Evolutionary conservation across 2,113 vertebrate genomes (phyloP), one percentile per base, ranked within the genome.

Genomic region (Grammomys surdaster): DNA sequence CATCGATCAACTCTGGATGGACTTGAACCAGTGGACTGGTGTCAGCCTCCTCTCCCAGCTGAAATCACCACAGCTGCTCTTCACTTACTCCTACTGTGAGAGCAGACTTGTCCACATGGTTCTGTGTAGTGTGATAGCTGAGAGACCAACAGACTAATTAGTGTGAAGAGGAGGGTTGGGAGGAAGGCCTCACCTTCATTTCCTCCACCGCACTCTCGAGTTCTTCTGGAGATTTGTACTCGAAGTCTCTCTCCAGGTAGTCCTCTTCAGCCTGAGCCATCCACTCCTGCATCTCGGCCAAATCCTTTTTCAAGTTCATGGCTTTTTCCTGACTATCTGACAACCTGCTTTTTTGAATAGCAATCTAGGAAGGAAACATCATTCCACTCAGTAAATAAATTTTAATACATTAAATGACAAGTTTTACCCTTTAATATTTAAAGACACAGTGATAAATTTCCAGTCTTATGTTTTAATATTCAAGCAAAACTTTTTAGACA

Each of bases 271-370:
- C 99, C 98, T 99, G 99, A 9, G 98, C 95, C 99, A 99, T 99
- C 99, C 99, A 99, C 86, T 99, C 99, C 98, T 99, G 99, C 99
- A 99, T 99, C 99, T 99, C 99, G 5, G 98, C 98, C 99, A 99
- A 98, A 98, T 99, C 99, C 97, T 99, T 99, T 98, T 99, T 99
- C 97, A 99, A 97, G 98, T 99, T 99, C 98, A 98, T 97, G 94
- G 99, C 98, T 98, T 99, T 99, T 98, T 99, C 99, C 96, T 99
- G 99, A 97, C 98, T 99, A 98, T 99, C 99, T 40, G 98, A 98
- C 97, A 99, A 97, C 31, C 97, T 98, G 40, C 99, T 99, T 97
- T 99, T 99, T n/a, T 99, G 99, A 97, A 98, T 98, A 98, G 99
- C 86, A 84, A 99, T 98, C 99, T 99, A 97, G 72, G 98, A 96